A percentile compares a stretch with the other conserved stretches of the same genome.
phyloP scores from a whole-genome alignment of 2,888 invertebrate genomes.

The Rhimphoctona megacephalus region DNA sequence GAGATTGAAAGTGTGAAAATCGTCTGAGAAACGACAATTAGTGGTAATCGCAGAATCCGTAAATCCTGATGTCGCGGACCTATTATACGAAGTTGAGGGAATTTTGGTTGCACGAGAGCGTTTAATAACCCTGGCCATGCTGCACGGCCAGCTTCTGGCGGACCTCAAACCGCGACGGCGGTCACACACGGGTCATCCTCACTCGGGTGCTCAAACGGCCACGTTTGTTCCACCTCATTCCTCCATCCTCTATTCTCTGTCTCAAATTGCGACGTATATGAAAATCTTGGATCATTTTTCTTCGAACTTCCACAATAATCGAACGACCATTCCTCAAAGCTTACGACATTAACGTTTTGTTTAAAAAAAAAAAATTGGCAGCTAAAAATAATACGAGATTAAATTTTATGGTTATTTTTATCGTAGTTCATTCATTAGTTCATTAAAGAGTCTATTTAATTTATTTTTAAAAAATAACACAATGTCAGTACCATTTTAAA shows the following conservation, averaged over 20 bases:
- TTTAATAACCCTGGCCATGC: slow-evolving; percentile 81
- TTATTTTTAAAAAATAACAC: too few species aligned
- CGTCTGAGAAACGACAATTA: background rate
- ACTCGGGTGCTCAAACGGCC: slow-evolving; percentile 48
- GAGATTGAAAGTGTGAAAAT: background rate
- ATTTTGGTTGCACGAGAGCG: slow-evolving; percentile 74
- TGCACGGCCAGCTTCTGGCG: slow-evolving; percentile 77
- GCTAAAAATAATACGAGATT: too few species aligned
- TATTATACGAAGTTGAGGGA: slow-evolving; percentile 59
- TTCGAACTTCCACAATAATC: background rate
- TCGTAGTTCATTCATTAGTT: too few species aligned
- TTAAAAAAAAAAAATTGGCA: background rate
- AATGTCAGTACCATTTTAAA: too few species aligned
- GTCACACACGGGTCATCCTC: slow-evolving; percentile 74
- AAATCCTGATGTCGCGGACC: slow-evolving; percentile 20
- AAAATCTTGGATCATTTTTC: background rate
- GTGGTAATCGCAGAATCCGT: slow-evolving; percentile 29
- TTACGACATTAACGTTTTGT: background rate
- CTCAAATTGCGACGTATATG: slow-evolving; percentile 28
- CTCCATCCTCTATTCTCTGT: slow-evolving; percentile 5
- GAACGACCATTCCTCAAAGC: background rate
- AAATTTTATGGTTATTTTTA: background rate
- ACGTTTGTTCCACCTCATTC: slow-evolving; percentile 19
- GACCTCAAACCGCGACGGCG: slow-evolving; percentile 83
- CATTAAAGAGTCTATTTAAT: too few species aligned